phyloP scores from a whole-genome alignment of 2,113 vertebrate species.

The Serilophus lunatus region DNA sequence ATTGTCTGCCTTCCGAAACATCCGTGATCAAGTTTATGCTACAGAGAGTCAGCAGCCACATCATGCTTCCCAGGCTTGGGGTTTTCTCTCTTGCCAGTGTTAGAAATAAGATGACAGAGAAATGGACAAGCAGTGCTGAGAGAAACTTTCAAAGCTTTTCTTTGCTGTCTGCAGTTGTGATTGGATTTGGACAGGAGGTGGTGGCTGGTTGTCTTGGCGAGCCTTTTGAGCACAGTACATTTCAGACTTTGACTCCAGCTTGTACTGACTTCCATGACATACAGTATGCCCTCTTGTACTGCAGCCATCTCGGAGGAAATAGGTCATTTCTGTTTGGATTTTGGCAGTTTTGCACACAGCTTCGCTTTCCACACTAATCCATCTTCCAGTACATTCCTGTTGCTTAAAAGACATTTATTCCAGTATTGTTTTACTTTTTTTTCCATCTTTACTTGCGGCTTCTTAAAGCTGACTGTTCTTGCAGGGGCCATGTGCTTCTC shows the following conservation, averaged over 20 bases:
- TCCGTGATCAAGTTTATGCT: neutral
- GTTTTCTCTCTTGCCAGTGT: neutral
- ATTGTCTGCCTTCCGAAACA: neutral
- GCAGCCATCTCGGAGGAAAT: slow-evolving; percentile 61
- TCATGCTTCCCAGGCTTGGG: neutral
- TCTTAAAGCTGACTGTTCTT: slow-evolving; percentile 77
- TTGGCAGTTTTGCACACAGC: slow-evolving; percentile 69
- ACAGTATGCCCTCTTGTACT: slow-evolving; percentile 56
- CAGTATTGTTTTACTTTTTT: slow-evolving; percentile 57
- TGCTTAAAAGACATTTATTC: slow-evolving; percentile 57
- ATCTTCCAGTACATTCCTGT: slow-evolving; percentile 67
- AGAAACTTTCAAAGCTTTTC: neutral
- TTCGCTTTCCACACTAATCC: slow-evolving; percentile 71
- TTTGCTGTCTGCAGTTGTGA: neutral
- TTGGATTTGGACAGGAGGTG: neutral
- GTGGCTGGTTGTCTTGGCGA: neutral
- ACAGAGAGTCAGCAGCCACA: neutral
- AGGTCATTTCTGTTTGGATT: slow-evolving; percentile 54
- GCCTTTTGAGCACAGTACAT: neutral
- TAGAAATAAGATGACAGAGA: neutral
- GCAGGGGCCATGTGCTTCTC: slow-evolving; percentile 76
- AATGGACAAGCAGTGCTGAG: neutral
- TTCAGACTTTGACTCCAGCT: slow-evolving; percentile 56
- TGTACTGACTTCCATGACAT: slow-evolving; percentile 33
- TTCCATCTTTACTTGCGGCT: slow-evolving; percentile 62